Evolutionary conservation across 2,888 invertebrate genomes (phyloP).

Genomic region (Cryptocheilus praepositus): DNA sequence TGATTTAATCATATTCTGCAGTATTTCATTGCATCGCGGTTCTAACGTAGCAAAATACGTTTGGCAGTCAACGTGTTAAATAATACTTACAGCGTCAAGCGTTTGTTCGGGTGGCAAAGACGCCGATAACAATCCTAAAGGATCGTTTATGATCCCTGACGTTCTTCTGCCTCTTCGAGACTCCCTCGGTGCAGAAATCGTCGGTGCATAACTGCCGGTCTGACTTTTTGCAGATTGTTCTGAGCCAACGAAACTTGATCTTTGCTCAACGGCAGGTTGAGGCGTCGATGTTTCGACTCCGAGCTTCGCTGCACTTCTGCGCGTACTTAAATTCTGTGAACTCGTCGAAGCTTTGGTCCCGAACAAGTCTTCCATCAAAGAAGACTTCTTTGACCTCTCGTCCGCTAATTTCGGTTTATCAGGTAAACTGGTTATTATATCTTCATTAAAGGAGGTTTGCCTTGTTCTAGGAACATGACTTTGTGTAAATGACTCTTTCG

Average conservation of each 20-base stretch:
- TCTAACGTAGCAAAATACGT: no score
- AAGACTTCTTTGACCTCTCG: slow-evolving; percentile 55
- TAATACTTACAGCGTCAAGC: slow-evolving; percentile 34
- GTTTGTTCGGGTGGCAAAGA: slow-evolving; percentile 29
- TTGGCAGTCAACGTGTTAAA: no score
- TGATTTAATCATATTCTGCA: no score
- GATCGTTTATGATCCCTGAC: slow-evolving; percentile 59
- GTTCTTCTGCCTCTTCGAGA: slow-evolving; percentile 60
- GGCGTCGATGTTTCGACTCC: slow-evolving; percentile 29
- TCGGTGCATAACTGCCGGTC: slow-evolving; percentile 43
- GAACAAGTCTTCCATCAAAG: slow-evolving; percentile 64
- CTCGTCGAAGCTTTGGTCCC: slow-evolving; percentile 46
- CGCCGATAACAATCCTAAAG: slow-evolving; percentile 61
- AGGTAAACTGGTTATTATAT: slow-evolving; percentile 30
- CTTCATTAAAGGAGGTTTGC: slow-evolving; percentile 37
- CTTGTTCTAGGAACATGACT: slow-evolving; percentile 8
- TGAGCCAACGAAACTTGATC: slow-evolving; percentile 36
- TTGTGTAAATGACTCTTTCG: slow-evolving; percentile 22
- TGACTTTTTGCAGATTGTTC: slow-evolving; percentile 38
- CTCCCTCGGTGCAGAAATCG: slow-evolving; percentile 51
- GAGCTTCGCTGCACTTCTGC: slow-evolving; percentile 28
- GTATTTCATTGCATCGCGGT: no score
- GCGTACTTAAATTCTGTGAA: slow-evolving; percentile 20
- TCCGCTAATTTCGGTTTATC: slow-evolving; percentile 38
- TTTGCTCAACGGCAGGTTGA: slow-evolving; percentile 20